A percentile compares a stretch with the other conserved stretches of the same genome.
Evolutionary conservation across 2,113 vertebrate genomes (phyloP).

Genomic region (Dissostichus mawsoni): DNA sequence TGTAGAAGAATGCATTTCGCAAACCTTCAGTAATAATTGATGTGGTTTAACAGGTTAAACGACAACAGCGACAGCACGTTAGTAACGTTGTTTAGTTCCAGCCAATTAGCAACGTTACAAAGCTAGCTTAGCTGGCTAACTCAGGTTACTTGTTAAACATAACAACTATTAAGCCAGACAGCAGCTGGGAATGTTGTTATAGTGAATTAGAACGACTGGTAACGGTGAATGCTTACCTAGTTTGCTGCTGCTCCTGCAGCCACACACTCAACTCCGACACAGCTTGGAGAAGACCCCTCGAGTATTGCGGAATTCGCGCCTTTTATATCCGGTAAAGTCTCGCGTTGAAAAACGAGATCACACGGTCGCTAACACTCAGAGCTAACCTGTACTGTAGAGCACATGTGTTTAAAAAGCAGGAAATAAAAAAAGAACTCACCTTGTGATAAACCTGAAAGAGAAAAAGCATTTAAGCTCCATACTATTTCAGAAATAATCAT

Average conservation of each 20-base stretch:
- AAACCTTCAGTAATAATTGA: too few species aligned
- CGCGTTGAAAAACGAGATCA: constrained; percentile 36
- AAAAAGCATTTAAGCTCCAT: too few species aligned
- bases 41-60: neutral
- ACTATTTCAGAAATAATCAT: too few species aligned
- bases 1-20: neutral
- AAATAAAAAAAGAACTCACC: too few species aligned
- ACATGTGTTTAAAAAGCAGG: too few species aligned
- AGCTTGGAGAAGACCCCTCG: too few species aligned
- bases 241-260: neutral
- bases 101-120: neutral
- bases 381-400: too few species aligned
- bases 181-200: neutral
- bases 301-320: constrained; percentile 47
- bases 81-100: neutral
- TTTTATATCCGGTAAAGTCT: constrained; percentile 6
- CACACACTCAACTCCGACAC: neutral
- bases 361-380: too few species aligned
- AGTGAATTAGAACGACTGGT: neutral
- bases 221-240: neutral
- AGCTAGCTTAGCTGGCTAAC: constrained; percentile 24
- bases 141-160: neutral
- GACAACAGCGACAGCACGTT: neutral
- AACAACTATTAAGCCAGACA: neutral
- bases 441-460: too few species aligned